Percentiles rank a stretch among this genome's conserved stretches.
These are phyloP conservation scores for Euleptes europaea DNA, from an alignment of 2,113 vertebrate genomes.

Conservation along the genomic window DNA sequence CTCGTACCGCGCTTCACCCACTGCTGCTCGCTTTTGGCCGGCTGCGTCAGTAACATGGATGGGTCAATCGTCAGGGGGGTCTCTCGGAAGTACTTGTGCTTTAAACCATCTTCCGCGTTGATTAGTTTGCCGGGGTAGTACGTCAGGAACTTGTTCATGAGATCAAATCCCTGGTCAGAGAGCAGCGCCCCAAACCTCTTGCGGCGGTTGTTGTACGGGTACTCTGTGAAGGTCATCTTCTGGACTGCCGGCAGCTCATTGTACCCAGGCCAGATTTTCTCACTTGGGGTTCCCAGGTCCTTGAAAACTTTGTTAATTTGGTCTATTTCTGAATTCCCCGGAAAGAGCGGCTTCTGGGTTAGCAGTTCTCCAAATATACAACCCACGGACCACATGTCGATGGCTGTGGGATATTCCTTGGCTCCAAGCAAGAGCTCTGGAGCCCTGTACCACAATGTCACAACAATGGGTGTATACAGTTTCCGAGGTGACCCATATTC, in stretches of 20 bases:
- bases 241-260: slow-evolving; percentile 93
- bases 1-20: slow-evolving; percentile 94
- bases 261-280: slow-evolving; percentile 98
- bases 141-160: slow-evolving; percentile 99
- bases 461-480: slow-evolving; percentile 95
- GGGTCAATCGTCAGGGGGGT: slow-evolving; percentile 91
- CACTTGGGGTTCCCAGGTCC: slow-evolving; percentile 96
- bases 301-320: slow-evolving; percentile 99
- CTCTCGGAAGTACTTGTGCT: slow-evolving; percentile 93
- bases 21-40: slow-evolving; percentile 95
- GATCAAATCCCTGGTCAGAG: slow-evolving; percentile 96
- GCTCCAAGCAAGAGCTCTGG: slow-evolving; percentile 94
- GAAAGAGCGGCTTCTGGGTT: slow-evolving; percentile 96
- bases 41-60: slow-evolving; percentile 98
- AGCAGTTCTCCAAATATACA: slow-evolving; percentile 98
- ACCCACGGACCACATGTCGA: slow-evolving; percentile 99
- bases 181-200: slow-evolving; percentile 95
- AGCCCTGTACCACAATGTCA: slow-evolving; percentile 95
- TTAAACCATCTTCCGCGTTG: slow-evolving; percentile 87
- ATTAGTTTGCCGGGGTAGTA: slow-evolving; percentile 92
- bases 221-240: slow-evolving; percentile 97
- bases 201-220: slow-evolving; percentile 96
- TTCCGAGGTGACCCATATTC: slow-evolving; percentile 96
- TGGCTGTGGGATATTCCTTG: slow-evolving; percentile 98
- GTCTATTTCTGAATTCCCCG: slow-evolving; percentile 97